A percentile compares a stretch with the other conserved stretches of the same genome.
Evolutionary conservation across 2,888 invertebrate species (phyloP).

Genomic region (Eupithecia dodoneata): DNA sequence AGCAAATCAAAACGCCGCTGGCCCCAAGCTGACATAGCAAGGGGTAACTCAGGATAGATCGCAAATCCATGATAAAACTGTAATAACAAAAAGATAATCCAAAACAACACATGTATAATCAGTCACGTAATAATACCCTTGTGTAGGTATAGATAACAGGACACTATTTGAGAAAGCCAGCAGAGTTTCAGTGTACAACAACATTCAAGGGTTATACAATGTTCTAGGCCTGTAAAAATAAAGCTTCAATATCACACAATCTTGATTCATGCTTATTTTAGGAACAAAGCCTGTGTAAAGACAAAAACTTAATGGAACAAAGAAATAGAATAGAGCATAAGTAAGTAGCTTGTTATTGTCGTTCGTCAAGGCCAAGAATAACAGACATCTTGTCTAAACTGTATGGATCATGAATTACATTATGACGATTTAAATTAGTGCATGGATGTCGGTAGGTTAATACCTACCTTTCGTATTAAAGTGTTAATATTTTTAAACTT

Average conservation of each 20-base stretch:
- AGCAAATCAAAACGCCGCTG: slow-evolving; percentile 71
- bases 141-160: too few relatives aligned
- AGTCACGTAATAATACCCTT: too few relatives aligned
- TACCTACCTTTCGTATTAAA: too few relatives aligned
- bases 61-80: slow-evolving; percentile 64
- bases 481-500: background rate
- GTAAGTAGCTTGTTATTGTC: background rate
- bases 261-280: background rate
- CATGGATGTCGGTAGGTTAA: background rate
- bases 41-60: slow-evolving; percentile 63
- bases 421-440: background rate
- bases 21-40: slow-evolving; percentile 69
- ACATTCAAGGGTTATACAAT: background rate
- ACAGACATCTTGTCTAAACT: background rate
- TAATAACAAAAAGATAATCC: slow-evolving; percentile 10
- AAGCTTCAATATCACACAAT: background rate
- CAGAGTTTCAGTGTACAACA: background rate
- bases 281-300: background rate
- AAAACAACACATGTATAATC: background rate
- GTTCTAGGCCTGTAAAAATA: slow-evolving; percentile 1
- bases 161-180: background rate
- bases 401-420: background rate
- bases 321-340: background rate
- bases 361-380: background rate
- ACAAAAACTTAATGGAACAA: background rate